A percentile compares a stretch with the other conserved stretches of the same genome.
Conservation (phyloP, 2,113 vertebrate species). For the Pteropus alecto region DNA sequence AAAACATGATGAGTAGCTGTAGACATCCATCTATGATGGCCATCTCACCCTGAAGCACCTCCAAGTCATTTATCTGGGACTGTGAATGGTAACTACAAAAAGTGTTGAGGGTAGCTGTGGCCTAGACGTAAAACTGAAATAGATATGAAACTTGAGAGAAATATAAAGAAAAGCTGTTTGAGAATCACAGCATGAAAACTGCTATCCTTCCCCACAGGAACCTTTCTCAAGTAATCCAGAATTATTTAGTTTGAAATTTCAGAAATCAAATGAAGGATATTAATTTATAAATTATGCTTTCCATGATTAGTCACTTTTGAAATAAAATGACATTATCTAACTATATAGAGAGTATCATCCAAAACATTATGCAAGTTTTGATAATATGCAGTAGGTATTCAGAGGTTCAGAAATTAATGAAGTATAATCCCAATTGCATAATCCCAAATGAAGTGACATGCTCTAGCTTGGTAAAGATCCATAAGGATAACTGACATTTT, state of each 20-base stretch:
- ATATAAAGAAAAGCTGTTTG: not conserved
- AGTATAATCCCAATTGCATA: not conserved
- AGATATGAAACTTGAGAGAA: not conserved
- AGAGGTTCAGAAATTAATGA: constrained; percentile 35
- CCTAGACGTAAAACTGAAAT: not conserved
- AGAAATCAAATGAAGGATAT: not conserved
- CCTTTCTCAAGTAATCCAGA: not conserved
- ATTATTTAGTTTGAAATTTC: constrained; percentile 4
- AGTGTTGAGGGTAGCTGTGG: not conserved
- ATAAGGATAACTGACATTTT: constrained; percentile 26
- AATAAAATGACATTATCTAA: not conserved
- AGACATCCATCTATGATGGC: not conserved
- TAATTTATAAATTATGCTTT: constrained; percentile 22
- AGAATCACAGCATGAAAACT: not conserved
- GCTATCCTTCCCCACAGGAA: not conserved
- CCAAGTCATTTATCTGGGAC: not conserved
- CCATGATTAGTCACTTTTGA: not conserved
- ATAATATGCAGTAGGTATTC: not conserved
- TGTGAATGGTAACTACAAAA: not conserved
- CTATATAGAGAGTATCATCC: not conserved
- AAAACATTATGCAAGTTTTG: not conserved
- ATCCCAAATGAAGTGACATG: not conserved
- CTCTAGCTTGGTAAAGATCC: not conserved
- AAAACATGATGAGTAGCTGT: not conserved
- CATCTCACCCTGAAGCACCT: not conserved